Evolutionary conservation across 1,140 invertebrate species (phyloP).

Genomic region (Varroa destructor): DNA sequence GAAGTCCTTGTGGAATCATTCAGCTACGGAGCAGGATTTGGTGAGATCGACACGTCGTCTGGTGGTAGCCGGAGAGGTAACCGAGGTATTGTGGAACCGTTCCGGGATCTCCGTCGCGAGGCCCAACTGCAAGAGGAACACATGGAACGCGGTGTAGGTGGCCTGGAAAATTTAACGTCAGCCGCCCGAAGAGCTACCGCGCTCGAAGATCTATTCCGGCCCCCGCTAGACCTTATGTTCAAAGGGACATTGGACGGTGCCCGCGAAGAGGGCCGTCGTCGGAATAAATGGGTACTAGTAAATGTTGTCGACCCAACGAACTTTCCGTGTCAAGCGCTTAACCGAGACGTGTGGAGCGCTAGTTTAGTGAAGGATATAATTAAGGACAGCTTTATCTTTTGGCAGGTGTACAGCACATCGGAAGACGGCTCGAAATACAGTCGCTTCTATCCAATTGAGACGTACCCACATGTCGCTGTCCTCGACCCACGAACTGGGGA

Average conservation of each 20-base stretch:
- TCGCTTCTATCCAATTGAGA: slow-evolving; percentile 54
- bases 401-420: slow-evolving; percentile 60
- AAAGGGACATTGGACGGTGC: slow-evolving; percentile 53
- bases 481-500: slow-evolving; percentile 60
- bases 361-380: slow-evolving; percentile 52
- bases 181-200: slow-evolving; percentile 44
- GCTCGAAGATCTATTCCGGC: slow-evolving; percentile 59
- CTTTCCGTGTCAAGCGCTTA: slow-evolving; percentile 58
- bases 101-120: slow-evolving; percentile 22
- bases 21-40: slow-evolving; percentile 51
- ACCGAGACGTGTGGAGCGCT: slow-evolving; percentile 63
- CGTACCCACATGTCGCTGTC: slow-evolving; percentile 58
- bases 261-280: slow-evolving; percentile 47
- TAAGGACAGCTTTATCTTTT: slow-evolving; percentile 59
- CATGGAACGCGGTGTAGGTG: slow-evolving; percentile 10
- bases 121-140: slow-evolving; percentile 9
- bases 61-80: slow-evolving; percentile 40
- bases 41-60: slow-evolving; percentile 53
- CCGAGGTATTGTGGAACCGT: slow-evolving; percentile 9
- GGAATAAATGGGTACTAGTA: slow-evolving; percentile 59
- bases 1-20: slow-evolving; percentile 50
- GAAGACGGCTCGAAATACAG: slow-evolving; percentile 54
- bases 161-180: slow-evolving; percentile 14
- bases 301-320: slow-evolving; percentile 62
- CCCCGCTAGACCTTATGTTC: slow-evolving; percentile 57